phyloP scores from a whole-genome alignment of 2,888 invertebrate species.

The Oxystoma pomonae region DNA sequence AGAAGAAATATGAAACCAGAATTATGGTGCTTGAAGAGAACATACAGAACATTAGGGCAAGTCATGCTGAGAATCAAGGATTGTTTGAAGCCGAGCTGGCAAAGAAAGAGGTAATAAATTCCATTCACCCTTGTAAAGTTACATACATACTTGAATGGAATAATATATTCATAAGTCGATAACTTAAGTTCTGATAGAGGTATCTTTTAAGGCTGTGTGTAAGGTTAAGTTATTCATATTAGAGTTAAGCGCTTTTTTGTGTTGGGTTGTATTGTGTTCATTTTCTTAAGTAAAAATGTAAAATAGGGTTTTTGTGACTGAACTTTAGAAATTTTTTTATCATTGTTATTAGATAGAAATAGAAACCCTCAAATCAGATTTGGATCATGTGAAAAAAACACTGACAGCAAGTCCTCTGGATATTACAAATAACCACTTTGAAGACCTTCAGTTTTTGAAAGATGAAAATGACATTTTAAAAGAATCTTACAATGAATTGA shows the following conservation, averaged over 20 bases:
- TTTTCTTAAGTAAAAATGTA: no score
- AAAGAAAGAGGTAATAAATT: constrained; percentile 24
- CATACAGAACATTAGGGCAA: constrained; percentile 20
- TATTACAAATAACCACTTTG: not conserved
- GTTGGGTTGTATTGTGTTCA: no score
- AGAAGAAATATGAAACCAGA: constrained; percentile 23
- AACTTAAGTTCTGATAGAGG: no score
- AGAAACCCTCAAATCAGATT: not conserved
- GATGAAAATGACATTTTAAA: constrained; percentile 6
- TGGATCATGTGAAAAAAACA: not conserved
- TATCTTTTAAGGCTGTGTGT: no score
- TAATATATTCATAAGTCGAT: no score
- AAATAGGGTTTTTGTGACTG: no score
- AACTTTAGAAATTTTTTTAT: no score
- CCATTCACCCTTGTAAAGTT: no score
- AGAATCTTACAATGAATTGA: constrained; percentile 19
- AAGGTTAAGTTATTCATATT: no score
- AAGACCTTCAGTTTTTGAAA: constrained; percentile 17
- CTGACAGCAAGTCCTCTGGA: not conserved
- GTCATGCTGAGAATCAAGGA: constrained; percentile 21
- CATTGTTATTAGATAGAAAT: not conserved
- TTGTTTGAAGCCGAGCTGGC: constrained; percentile 23
- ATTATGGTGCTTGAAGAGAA: constrained; percentile 27
- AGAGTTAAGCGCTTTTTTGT: no score
- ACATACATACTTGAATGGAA: no score